Conservation (phyloP, 2,797 vertebrate genomes). For the Lagocephalus sceleratus region DNA sequence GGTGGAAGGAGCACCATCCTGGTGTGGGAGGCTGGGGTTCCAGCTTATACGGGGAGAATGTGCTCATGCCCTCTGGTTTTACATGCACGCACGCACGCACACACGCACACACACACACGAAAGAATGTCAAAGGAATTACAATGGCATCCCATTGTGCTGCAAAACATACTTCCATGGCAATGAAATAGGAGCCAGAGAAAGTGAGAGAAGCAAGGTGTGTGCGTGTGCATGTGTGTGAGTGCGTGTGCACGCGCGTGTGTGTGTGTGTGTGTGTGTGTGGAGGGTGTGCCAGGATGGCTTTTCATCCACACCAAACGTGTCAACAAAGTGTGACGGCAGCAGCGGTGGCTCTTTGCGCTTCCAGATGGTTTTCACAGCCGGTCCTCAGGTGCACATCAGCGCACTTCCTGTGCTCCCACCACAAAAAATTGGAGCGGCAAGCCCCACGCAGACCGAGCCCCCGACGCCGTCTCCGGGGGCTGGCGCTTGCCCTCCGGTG, state of each 20-base stretch:
- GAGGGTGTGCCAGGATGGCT: conserved; percentile 43
- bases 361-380: conserved; percentile 49
- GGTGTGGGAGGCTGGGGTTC: no score
- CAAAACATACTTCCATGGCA: conserved; percentile 44
- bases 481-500: conserved; percentile 35
- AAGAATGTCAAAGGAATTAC: conserved; percentile 56
- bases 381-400: conserved; percentile 25
- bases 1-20: conserved; percentile 2
- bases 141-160: conserved; percentile 54
- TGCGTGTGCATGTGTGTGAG: conserved; percentile 31
- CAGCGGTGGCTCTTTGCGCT: conserved; percentile 35
- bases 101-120: conserved; percentile 32
- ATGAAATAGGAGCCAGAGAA: conserved; percentile 45
- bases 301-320: conserved; percentile 49
- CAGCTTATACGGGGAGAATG: conserved; percentile 12
- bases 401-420: conserved; percentile 33
- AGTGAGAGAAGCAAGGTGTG: conserved; percentile 46
- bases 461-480: conserved; percentile 34
- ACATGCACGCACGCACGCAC: conserved; percentile 14
- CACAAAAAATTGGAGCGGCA: conserved; percentile 11
- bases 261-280: conserved; percentile 35
- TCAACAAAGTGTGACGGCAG: conserved; percentile 65
- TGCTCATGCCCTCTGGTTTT: conserved; percentile 33
- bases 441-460: conserved; percentile 31
- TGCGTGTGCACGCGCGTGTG: no score